phyloP scores from a whole-genome alignment of 1,140 invertebrate species.

The Diabrotica virgifera region DNA sequence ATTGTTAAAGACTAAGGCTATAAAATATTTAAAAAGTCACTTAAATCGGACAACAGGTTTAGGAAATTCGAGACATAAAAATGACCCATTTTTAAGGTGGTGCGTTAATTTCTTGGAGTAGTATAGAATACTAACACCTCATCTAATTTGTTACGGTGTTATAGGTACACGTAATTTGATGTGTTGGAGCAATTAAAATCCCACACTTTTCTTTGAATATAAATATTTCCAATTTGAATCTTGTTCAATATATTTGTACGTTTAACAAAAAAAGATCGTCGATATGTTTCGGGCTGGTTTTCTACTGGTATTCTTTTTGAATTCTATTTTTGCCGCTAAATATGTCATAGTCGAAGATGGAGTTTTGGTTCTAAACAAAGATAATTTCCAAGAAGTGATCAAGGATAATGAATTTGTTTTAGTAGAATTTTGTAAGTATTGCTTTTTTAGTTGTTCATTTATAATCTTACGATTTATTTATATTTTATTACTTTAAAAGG shows the following conservation, averaged over 20 bases:
- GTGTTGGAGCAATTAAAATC: too few species aligned
- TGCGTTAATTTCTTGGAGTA: too few species aligned
- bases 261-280: constrained; percentile 9
- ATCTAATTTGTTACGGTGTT: too few species aligned
- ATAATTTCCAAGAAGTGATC: constrained; percentile 80
- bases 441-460: constrained; percentile 45
- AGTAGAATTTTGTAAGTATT: constrained; percentile 93
- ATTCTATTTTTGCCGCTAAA: constrained; percentile 32
- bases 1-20: too few species aligned
- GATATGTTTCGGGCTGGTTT: neutral
- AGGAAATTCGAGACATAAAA: too few species aligned
- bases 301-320: constrained; percentile 19
- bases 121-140: too few species aligned
- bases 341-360: constrained; percentile 81
- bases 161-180: too few species aligned
- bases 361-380: constrained; percentile 84
- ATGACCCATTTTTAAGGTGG: too few species aligned
- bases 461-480: neutral
- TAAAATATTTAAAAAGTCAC: too few species aligned
- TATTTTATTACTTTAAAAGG: neutral
- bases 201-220: too few species aligned
- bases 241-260: constrained; percentile 28
- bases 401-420: constrained; percentile 77
- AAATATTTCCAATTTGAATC: constrained; percentile 13
- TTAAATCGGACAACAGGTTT: too few species aligned